A percentile compares a stretch with the other conserved stretches of the same genome.
These are phyloP conservation scores for Parotia lawesii DNA, from an alignment of 2,113 vertebrate species.

Conservation along the genomic window DNA sequence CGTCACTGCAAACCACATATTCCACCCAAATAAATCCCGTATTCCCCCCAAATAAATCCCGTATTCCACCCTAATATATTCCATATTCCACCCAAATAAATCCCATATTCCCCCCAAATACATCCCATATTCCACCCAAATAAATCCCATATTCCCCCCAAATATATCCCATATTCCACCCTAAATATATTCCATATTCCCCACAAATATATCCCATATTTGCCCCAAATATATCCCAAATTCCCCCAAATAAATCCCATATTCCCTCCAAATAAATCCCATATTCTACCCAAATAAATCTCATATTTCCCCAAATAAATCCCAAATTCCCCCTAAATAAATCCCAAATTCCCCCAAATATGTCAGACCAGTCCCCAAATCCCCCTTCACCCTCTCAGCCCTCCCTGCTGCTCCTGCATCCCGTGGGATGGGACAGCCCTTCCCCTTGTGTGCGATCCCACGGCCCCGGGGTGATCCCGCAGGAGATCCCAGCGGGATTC, in stretches of 20 bases:
- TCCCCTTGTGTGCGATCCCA: background rate
- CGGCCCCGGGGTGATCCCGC: accelerated
- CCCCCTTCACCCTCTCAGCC: accelerated
- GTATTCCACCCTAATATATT: background rate
- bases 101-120: background rate
- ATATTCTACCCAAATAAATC: background rate
- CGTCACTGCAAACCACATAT: background rate
- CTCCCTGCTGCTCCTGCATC: background rate
- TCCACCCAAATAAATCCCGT: accelerated
- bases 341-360: background rate
- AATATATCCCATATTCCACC: accelerated
- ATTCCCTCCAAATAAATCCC: background rate
- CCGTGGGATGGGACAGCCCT: accelerated
- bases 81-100: background rate
- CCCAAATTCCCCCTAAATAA: background rate
- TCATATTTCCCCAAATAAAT: background rate
- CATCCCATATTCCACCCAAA: background rate
- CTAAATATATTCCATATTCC: background rate
- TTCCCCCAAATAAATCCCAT: background rate
- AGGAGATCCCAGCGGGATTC: accelerated
- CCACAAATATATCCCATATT: background rate
- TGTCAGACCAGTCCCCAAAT: background rate
- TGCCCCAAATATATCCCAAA: accelerated
- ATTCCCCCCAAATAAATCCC: background rate
- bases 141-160: background rate